Evolutionary conservation across 2,113 vertebrate species (phyloP).

Genomic region (Anthoscopus minutus): DNA sequence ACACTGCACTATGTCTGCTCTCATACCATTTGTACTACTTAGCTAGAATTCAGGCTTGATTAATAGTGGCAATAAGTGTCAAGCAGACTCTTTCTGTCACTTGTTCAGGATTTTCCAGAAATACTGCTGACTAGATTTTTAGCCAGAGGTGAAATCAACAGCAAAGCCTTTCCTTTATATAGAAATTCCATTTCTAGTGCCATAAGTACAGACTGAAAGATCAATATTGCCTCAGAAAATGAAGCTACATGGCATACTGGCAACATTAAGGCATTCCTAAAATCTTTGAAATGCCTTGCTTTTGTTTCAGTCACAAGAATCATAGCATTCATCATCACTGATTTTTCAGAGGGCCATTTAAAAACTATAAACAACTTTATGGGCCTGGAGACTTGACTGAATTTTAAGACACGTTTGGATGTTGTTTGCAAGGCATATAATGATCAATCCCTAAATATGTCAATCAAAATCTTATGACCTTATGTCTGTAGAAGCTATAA

Average conservation of each 20-base stretch:
- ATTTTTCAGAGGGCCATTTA: background rate
- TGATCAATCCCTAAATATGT: background rate
- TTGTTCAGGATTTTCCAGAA: background rate
- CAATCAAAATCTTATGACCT: background rate
- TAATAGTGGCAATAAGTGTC: background rate
- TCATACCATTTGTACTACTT: background rate
- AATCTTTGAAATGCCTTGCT: background rate
- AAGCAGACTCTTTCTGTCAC: background rate
- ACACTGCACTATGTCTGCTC: background rate
- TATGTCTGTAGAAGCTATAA: background rate
- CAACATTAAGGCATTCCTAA: background rate
- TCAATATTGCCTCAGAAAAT: background rate
- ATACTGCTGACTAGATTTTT: background rate
- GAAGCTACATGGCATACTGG: background rate
- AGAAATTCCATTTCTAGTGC: background rate
- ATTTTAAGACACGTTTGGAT: background rate
- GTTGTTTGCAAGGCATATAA: background rate
- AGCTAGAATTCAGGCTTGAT: background rate
- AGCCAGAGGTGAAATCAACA: background rate
- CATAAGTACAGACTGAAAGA: background rate
- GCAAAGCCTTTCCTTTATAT: background rate
- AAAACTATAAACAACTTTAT: background rate
- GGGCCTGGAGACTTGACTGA: background rate
- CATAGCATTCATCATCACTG: background rate
- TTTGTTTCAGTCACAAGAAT: background rate